Percentiles rank a stretch among this genome's conserved stretches.
Evolutionary conservation across 2,888 invertebrate species (phyloP).

Genomic region (Orthosia gracilis): DNA sequence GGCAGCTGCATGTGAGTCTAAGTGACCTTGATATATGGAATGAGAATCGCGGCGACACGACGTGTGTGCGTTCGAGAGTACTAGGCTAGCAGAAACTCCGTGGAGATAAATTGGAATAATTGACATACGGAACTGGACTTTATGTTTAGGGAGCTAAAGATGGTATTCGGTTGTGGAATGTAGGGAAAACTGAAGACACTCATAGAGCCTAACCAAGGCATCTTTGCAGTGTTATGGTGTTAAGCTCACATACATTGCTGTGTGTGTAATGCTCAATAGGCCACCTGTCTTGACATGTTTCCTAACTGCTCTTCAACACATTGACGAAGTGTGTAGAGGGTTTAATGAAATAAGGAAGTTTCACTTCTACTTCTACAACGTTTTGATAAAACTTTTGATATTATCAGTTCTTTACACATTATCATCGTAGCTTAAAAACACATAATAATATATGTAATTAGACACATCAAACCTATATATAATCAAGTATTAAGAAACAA

Average conservation of each 20-base stretch:
- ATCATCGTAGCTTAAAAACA: not conserved
- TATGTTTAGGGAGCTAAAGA: constrained; percentile 45
- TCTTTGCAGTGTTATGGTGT: constrained; percentile 66
- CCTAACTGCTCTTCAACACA: constrained; percentile 51
- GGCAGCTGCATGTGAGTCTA: constrained; percentile 80
- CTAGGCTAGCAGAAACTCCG: constrained; percentile 82
- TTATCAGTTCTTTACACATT: not conserved
- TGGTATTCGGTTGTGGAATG: constrained; percentile 43
- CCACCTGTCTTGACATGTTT: constrained; percentile 70
- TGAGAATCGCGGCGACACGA: constrained; percentile 80
- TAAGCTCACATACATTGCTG: constrained; percentile 52
- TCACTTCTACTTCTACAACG: too few species aligned
- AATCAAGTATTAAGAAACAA: not conserved
- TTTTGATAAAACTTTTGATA: not conserved
- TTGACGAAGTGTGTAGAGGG: constrained; percentile 20
- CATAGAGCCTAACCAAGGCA: constrained; percentile 57
- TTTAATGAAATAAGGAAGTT: constrained; percentile 13
- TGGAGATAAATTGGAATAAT: constrained; percentile 65
- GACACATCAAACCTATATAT: not conserved
- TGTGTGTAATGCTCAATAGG: constrained; percentile 64
- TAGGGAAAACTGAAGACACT: constrained; percentile 64
- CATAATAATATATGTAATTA: too few species aligned
- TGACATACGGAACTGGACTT: constrained; percentile 57
- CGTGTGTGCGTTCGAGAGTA: constrained; percentile 84
- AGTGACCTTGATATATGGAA: constrained; percentile 87